Percentiles rank a stretch among this genome's conserved stretches.
Evolutionary conservation across 1,140 invertebrate species (phyloP).

Genomic region (Lordiphosa clarofinis): DNA sequence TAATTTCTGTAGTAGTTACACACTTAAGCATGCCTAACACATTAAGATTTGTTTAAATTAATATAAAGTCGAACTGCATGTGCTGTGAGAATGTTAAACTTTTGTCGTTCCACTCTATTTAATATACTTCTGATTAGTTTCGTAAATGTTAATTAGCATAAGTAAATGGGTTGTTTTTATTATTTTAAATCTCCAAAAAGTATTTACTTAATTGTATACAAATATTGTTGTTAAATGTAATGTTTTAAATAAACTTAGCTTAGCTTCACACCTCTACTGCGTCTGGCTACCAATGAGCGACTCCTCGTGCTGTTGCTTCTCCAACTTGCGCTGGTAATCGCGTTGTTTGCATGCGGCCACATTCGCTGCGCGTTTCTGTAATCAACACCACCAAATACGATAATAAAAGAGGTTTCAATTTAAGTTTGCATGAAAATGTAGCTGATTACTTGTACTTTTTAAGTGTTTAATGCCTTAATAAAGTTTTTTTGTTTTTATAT

Average conservation of each 20-base stretch:
- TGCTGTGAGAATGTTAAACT: too few relatives aligned
- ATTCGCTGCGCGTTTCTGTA: slow-evolving; percentile 73
- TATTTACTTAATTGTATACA: slow-evolving; percentile 54
- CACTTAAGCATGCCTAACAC: slow-evolving; percentile 26
- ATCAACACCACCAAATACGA: slow-evolving; percentile 37
- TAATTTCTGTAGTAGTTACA: slow-evolving; percentile 30
- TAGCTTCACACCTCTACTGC: slow-evolving; percentile 11
- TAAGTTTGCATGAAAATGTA: slow-evolving; percentile 20
- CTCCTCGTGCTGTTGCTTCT: slow-evolving; percentile 75
- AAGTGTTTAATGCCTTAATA: slow-evolving; percentile 36
- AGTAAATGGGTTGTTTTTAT: too few relatives aligned
- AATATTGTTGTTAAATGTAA: slow-evolving; percentile 19
- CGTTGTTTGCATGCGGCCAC: slow-evolving; percentile 70
- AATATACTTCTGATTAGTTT: too few relatives aligned
- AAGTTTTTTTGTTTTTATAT: slow-evolving; percentile 30
- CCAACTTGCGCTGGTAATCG: slow-evolving; percentile 67
- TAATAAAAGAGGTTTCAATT: slow-evolving; percentile 34
- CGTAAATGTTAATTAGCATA: too few relatives aligned
- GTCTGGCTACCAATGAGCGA: slow-evolving; percentile 61
- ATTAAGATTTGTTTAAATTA: slow-evolving; percentile 10
- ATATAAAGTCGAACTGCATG: not conserved
- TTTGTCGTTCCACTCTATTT: too few relatives aligned
- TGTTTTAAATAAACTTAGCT: slow-evolving; percentile 8
- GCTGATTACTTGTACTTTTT: slow-evolving; percentile 12
- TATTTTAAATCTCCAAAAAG: slow-evolving; percentile 45